Base-by-base conservation (phyloP, 2,113 vertebrate genomes). In the Trochalopteron elliotii region DNA sequence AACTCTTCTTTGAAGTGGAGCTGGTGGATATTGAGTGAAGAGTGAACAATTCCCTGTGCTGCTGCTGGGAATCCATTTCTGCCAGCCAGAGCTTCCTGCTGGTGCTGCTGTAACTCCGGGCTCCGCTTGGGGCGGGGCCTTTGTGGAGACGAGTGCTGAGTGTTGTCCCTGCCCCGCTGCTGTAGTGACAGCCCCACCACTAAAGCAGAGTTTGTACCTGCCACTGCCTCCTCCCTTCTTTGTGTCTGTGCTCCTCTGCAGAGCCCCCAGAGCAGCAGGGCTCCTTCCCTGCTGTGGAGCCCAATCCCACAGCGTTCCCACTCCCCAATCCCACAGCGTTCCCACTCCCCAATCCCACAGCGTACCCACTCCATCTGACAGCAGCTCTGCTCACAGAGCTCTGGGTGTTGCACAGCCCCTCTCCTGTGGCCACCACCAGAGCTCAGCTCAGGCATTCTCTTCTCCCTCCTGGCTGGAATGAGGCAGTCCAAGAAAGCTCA, bases 1-100 rank as follows among this genome's bases (percentile, higher is more conserved):
- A 99, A 69, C 99, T 99, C 12, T 98, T 98, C 90, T 99, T 99
- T 86, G 99, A 99, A 75, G 98, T 99, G 40, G 99, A 99, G 91
- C 82, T 99, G 92, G 99, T 99, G 80, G 94, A 99, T 47, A 98
- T 99, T 22, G 99, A 99, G 10, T 99, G 40, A 61, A 55, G 87
- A 99, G 10, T 99, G 40, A 61, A 55, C 84, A 31, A 19, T 35
- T 70, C 39, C 63, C 50, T 11, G 15, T 2, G 37, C 83, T 67
- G 37, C 83, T 67, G 92, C 87, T 56, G 82, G 69, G 80, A 61
- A 44, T 12, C 45, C 24, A 0, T 12, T 28, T 3, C 4, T 1
- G 25, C 39, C 56, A 11, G 6, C 42, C 68, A 47, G 71, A 64
- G 76, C 94, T 83, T 28, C 65, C 15, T 44, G 6, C 52, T 7